Percentiles rank a stretch among this genome's conserved stretches.
These are phyloP conservation scores for Drosophila erecta DNA, from an alignment of 1,140 invertebrate species.

Conservation along the genomic window DNA sequence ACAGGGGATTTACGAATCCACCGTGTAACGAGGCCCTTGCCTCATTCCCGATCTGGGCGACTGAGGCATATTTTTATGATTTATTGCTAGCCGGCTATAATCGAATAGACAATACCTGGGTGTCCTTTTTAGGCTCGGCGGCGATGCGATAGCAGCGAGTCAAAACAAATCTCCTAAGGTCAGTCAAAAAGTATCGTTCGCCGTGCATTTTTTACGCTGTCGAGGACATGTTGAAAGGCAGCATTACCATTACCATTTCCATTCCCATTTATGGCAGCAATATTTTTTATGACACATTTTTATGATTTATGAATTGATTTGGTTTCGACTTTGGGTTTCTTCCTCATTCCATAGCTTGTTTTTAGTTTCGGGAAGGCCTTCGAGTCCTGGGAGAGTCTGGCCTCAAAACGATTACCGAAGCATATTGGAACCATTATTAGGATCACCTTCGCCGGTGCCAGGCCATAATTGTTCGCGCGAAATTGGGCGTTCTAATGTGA, in stretches of 20 bases:
- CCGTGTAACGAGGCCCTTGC: conserved; percentile 74
- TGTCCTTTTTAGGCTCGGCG: conserved; percentile 44
- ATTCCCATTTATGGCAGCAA: conserved; percentile 52
- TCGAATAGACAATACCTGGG: conserved; percentile 71
- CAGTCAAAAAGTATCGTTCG: conserved; percentile 56
- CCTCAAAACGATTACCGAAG: conserved; percentile 43
- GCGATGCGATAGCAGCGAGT: conserved; percentile 66
- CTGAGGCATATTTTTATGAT: conserved; percentile 80
- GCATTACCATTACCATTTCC: conserved; percentile 40
- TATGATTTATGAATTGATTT: conserved; percentile 84
- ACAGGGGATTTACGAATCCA: conserved; percentile 74
- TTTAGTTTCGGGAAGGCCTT: conserved; percentile 46
- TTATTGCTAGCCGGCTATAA: conserved; percentile 79
- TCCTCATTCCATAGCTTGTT: conserved; percentile 19
- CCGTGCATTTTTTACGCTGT: conserved; percentile 70
- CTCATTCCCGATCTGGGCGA: conserved; percentile 31
- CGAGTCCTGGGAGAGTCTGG: conserved; percentile 35
- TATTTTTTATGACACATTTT: conserved; percentile 80
- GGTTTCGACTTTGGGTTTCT: conserved; percentile 53
- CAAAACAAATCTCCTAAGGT: conserved; percentile 72
- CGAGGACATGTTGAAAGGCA: conserved; percentile 78
- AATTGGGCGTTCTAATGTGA: conserved; percentile 63
- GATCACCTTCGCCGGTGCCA: conserved; percentile 37
- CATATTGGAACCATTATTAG: conserved; percentile 24
- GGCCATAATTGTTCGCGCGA: conserved; percentile 30